Conservation (phyloP, 1,140 invertebrate genomes). For the Ectropis grisescens region DNA sequence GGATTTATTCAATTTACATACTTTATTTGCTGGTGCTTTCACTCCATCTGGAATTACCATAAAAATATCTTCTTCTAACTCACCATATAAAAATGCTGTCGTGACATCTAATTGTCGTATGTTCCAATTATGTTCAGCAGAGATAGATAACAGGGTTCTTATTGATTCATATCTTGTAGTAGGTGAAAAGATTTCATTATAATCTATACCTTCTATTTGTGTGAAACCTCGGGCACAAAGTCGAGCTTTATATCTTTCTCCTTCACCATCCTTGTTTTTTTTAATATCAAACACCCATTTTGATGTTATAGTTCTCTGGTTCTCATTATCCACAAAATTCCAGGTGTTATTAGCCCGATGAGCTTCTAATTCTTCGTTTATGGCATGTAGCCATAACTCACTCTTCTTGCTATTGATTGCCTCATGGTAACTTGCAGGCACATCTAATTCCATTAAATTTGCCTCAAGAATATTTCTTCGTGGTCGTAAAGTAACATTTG, state of each 20-base stretch:
- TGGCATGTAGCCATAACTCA: constrained; percentile 8
- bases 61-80: constrained; percentile 36
- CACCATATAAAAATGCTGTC: constrained; percentile 54
- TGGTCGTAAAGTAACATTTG: constrained; percentile 4
- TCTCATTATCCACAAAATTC: constrained; percentile 7
- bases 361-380: constrained; percentile 11
- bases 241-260: constrained; percentile 9
- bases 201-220: no score
- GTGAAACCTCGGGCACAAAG: constrained; percentile 12
- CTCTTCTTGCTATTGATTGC: constrained; percentile 3
- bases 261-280: constrained; percentile 3
- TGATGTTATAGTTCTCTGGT: constrained; percentile 10
- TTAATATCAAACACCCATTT: constrained; percentile 18
- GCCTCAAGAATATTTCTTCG: constrained; percentile 1
- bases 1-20: constrained; percentile 19
- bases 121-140: constrained; percentile 28
- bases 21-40: constrained; percentile 2
- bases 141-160: constrained; percentile 43
- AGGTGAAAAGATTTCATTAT: constrained; percentile 46
- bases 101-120: constrained; percentile 58
- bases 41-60: constrained; percentile 34
- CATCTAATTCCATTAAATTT: constrained; percentile 5
- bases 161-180: constrained; percentile 42
- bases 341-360: constrained; percentile 19
- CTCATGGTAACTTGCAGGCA: constrained; percentile 6